These are phyloP conservation scores for Eupithecia exiguata DNA, from an alignment of 2,888 invertebrate genomes.

Conservation along the genomic window DNA sequence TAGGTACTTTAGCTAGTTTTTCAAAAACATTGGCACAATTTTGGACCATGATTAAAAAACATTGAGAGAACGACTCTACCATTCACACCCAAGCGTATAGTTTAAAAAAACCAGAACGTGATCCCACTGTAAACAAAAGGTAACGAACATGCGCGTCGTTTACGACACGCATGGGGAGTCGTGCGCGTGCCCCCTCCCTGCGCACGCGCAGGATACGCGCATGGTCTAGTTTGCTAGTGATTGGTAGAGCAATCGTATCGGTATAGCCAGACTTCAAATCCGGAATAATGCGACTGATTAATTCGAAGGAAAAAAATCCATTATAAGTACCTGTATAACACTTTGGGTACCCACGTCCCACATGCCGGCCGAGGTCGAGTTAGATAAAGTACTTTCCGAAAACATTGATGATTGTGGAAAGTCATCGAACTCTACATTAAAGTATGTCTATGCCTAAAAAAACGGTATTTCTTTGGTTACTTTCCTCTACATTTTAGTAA, in stretches of 20 bases:
- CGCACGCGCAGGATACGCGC: slow-evolving; percentile 74
- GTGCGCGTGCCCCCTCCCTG: slow-evolving; percentile 63
- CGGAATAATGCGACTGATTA: neutral
- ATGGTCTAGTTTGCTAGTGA: slow-evolving; percentile 22
- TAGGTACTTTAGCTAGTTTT: neutral
- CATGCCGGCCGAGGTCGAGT: too few species aligned
- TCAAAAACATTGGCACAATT: neutral
- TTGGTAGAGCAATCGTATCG: slow-evolving; percentile 10
- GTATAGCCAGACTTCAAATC: neutral
- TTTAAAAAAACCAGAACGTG: slow-evolving; percentile 36
- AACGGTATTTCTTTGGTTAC: too few species aligned
- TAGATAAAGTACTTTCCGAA: too few species aligned
- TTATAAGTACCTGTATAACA: neutral
- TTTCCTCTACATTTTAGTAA: too few species aligned
- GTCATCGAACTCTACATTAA: too few species aligned
- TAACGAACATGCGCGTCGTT: slow-evolving; percentile 54
- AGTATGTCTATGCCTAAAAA: too few species aligned
- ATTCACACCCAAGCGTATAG: slow-evolving; percentile 14
- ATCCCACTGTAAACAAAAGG: slow-evolving; percentile 59
- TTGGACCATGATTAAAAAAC: neutral
- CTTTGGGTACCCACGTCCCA: neutral
- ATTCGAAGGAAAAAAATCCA: too few species aligned
- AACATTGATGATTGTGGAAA: neutral
- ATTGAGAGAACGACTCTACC: neutral
- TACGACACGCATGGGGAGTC: slow-evolving; percentile 65